Evolutionary conservation across 2,888 invertebrate species (phyloP), one percentile per base, ranked within the genome.

Genomic region (Apotomis betuletana): DNA sequence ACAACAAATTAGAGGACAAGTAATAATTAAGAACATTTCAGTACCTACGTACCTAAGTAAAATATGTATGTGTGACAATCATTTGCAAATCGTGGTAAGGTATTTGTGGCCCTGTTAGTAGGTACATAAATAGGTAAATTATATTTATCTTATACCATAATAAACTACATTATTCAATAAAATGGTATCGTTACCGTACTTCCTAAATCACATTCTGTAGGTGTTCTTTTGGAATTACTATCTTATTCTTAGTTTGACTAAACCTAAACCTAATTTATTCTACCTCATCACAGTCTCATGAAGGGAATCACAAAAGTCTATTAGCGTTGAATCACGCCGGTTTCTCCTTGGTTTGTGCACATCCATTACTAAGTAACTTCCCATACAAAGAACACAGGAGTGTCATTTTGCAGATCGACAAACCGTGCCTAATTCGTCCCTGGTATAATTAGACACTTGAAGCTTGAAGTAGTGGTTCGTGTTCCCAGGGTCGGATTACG

Each of bases 231-330:
- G 62, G 46, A 69, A 73, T 72, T 49, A 72, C 61, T 59, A 63
- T 52, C 55, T 46, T 67, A 67, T 13, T 8, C 12, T 73, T 72
- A 70, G 54, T 63, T 72, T 68, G 49, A 70, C 69, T 68, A 64
- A 74, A 74, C 36, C 69, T 73, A 69, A 65, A 63, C 46, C 49
- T 73, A 69, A 58, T 70, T 60, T 75, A 81, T 78, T 79, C 84
- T 89, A 90, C 82, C 80, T 87, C 86, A 87, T 91, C 91, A 92
- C 91, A 92, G 91, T 92, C 90, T 91, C 87, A 83, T 82, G 69
- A 81, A 87, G 85, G 81, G 87, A 87, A 88, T 89, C 87, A 89
- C 90, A 81, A 82, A 82, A 82, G 84, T 85, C 84, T 81, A 78
- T 83, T 78, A 74, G 75, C 57, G 70, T 70, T 77, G 78, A 80